Percentiles rank a stretch among this genome's conserved stretches.
Evolutionary conservation across 92 coral and sea anemone species (phyloP).

Genomic region (Epizoanthus ramosus): DNA sequence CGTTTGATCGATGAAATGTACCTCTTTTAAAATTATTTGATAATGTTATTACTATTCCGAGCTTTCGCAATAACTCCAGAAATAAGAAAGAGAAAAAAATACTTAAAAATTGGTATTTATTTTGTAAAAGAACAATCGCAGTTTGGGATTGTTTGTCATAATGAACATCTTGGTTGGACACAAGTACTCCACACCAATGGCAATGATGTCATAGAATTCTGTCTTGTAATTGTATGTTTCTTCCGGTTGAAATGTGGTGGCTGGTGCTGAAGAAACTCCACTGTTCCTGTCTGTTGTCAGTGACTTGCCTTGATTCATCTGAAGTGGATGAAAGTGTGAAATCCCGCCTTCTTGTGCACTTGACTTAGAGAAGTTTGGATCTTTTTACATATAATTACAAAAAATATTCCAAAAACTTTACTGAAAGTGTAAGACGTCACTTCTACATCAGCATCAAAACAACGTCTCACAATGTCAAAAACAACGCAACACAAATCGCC

Average conservation of each 20-base stretch:
- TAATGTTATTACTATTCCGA: too few relatives aligned
- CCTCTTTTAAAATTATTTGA: too few relatives aligned
- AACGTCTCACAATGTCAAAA: slow-evolving; percentile 5
- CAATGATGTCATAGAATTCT: slow-evolving; percentile 10
- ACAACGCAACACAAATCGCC: neutral
- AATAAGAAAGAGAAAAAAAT: too few relatives aligned
- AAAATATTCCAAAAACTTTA: neutral
- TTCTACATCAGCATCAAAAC: neutral
- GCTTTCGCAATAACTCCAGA: too few relatives aligned
- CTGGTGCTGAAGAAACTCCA: too few relatives aligned
- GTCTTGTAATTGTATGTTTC: neutral
- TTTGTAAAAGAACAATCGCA: too few relatives aligned
- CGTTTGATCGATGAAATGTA: neutral
- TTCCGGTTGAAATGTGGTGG: neutral
- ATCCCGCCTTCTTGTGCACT: neutral
- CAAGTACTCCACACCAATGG: neutral
- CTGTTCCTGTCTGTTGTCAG: too few relatives aligned
- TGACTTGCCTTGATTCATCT: neutral
- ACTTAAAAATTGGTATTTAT: neutral
- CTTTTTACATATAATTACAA: neutral
- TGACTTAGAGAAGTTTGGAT: too few relatives aligned
- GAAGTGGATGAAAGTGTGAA: neutral
- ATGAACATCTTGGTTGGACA: neutral
- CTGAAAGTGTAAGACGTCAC: neutral
- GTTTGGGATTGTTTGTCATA: slow-evolving; percentile 3